Evolutionary conservation across 2,888 invertebrate genomes (phyloP).

Genomic region (Diarsia mendica): DNA sequence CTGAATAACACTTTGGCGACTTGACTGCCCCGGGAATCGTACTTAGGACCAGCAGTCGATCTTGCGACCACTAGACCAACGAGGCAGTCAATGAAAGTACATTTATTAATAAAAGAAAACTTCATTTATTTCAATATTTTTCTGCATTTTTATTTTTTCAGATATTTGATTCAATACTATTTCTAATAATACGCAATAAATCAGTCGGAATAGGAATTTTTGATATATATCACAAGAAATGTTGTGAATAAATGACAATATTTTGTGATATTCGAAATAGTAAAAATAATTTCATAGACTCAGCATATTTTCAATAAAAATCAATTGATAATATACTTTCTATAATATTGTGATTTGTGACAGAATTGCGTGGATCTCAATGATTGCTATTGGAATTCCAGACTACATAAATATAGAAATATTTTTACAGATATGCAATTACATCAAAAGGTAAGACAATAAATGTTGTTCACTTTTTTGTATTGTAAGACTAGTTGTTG

Average conservation of each 20-base stretch:
- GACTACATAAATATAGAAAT: background rate
- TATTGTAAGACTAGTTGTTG: background rate
- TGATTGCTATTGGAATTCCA: slow-evolving; percentile 3
- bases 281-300: background rate
- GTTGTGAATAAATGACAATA: background rate
- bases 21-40: no score
- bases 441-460: background rate
- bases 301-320: slow-evolving; percentile 14
- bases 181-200: background rate
- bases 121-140: background rate
- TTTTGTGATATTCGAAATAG: slow-evolving; percentile 10
- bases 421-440: background rate
- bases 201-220: slow-evolving; percentile 15
- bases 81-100: background rate
- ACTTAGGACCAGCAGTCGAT: no score
- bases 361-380: background rate
- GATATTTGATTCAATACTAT: background rate
- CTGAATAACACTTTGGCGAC: no score
- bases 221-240: slow-evolving; percentile 15
- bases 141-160: background rate
- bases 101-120: background rate
- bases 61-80: no score
- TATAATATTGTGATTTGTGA: slow-evolving; percentile 22
- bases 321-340: background rate
- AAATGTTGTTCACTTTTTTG: background rate